Percentiles rank a stretch among this genome's conserved stretches.
phyloP scores from a whole-genome alignment of 2,888 invertebrate species.

The Himalopsyche tibetana region DNA sequence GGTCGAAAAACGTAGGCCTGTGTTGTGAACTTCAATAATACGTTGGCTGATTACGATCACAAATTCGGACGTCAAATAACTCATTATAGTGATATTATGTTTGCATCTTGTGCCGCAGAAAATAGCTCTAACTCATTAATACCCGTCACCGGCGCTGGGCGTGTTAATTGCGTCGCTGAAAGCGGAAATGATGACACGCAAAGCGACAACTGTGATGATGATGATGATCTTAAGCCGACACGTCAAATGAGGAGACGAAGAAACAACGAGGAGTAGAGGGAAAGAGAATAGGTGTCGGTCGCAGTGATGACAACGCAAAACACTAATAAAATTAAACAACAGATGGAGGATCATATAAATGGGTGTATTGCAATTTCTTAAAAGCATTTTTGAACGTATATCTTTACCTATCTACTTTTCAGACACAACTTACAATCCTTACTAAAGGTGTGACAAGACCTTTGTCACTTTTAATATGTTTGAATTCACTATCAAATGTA shows the following conservation, averaged over 20 bases:
- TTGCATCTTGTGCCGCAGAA: neutral
- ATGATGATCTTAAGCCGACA: conserved; percentile 5
- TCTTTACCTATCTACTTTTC: no score
- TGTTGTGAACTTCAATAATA: no score
- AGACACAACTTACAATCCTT: no score
- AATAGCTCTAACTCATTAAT: conserved; percentile 19
- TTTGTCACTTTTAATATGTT: no score
- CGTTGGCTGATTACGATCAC: no score
- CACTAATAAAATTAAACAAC: no score
- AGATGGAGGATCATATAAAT: no score
- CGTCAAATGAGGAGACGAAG: neutral
- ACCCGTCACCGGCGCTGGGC: neutral
- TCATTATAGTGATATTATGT: neutral
- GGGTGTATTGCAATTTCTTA: no score
- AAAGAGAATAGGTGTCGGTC: neutral
- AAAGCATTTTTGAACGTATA: no score
- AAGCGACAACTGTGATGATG: conserved; percentile 16
- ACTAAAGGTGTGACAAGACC: no score
- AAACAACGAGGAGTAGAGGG: neutral
- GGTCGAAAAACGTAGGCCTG: no score
- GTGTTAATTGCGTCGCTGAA: conserved; percentile 29
- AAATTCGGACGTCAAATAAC: neutral
- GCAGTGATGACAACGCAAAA: neutral
- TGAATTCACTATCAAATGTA: no score
- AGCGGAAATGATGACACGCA: conserved; percentile 31